Conservation (phyloP, 2,797 vertebrate genomes). For the Micropoecilia bifurca region DNA sequence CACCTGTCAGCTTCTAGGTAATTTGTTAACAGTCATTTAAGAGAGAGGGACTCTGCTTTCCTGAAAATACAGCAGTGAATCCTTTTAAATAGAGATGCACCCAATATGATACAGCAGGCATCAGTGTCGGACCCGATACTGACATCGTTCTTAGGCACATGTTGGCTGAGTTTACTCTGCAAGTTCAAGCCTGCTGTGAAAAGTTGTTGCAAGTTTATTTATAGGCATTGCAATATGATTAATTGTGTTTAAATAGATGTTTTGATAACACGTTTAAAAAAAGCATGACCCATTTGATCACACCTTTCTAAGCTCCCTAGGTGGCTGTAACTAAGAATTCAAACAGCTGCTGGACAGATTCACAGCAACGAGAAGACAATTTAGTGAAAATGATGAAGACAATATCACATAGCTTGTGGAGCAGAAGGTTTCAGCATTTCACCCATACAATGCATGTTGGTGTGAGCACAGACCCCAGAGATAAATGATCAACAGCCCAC, state of each 20-base stretch:
- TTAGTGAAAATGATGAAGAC: neutral
- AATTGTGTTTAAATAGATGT: neutral
- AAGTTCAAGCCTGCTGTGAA: neutral
- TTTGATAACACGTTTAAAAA: neutral
- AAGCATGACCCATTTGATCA: neutral
- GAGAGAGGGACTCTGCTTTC: conserved; percentile 15
- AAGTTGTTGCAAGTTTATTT: neutral
- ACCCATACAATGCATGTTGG: neutral
- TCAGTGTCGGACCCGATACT: neutral
- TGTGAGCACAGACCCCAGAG: neutral
- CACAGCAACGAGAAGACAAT: neutral
- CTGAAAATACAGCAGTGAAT: neutral
- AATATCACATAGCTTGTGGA: neutral
- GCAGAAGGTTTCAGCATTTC: neutral
- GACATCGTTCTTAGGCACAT: neutral
- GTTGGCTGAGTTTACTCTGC: neutral
- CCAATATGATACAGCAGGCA: neutral
- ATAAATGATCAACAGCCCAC: neutral
- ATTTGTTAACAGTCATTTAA: conserved; percentile 47
- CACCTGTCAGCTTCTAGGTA: conserved; percentile 43
- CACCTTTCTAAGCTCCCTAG: neutral
- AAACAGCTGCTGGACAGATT: neutral
- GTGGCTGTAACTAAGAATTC: neutral
- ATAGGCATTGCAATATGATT: neutral
- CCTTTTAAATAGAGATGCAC: neutral